Evolutionary conservation across 2,888 invertebrate species (phyloP).

Genomic region (Torymus aiolomorphi): DNA sequence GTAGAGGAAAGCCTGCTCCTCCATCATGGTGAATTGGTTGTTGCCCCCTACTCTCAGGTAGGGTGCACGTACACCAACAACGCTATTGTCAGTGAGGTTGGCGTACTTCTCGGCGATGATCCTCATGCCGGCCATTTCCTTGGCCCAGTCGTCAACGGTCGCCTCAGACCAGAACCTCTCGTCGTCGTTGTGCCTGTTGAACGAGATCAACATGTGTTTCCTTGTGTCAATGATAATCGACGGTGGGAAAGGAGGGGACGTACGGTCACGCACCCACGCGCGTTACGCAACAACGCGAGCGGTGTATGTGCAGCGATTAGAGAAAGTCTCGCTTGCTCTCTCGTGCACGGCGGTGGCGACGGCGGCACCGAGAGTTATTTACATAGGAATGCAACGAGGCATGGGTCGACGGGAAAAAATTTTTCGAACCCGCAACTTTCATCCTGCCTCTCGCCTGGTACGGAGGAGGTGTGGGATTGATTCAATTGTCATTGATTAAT

Average conservation of each 20-base stretch:
- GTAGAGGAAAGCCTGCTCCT: conserved; percentile 95
- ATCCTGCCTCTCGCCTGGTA: conserved; percentile 16
- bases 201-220: background rate
- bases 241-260: no score
- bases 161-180: conserved; percentile 96
- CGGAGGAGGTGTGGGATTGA: conserved; percentile 23
- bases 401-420: background rate
- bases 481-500: conserved; percentile 16
- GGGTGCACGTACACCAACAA: conserved; percentile 93
- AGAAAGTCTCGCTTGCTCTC: conserved; percentile 25
- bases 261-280: no score
- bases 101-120: conserved; percentile 93
- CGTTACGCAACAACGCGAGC: background rate
- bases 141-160: conserved; percentile 94
- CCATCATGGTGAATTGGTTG: conserved; percentile 98
- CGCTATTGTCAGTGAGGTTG: conserved; percentile 92
- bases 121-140: conserved; percentile 96
- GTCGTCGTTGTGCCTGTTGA: conserved; percentile 89
- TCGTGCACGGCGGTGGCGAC: no score
- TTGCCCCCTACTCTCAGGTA: conserved; percentile 95
- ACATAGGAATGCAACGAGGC: conserved; percentile 37
- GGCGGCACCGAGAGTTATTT: background rate
- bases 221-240: no score
- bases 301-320: background rate
- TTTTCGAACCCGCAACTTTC: conserved; percentile 24